Evolutionary conservation across 2,888 invertebrate genomes (phyloP), one percentile per base, ranked within the genome.

Genomic region (Belgica antarctica): DNA sequence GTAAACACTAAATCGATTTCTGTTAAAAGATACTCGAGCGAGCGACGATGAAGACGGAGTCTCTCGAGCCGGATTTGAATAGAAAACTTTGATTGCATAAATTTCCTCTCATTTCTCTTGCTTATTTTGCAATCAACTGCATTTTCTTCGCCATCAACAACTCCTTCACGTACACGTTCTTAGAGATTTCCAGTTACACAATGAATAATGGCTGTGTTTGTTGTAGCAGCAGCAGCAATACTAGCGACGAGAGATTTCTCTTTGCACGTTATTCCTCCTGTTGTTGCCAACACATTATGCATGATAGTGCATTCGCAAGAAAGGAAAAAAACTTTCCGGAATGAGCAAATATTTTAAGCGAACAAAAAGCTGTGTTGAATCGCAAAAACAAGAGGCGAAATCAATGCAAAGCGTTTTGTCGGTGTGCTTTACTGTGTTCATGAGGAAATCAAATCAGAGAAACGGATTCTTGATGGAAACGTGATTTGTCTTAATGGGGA

Each of bases 61-160:
- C 52, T 22, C n/a, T 2, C 52, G 22, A 52, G 22, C 52, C 8
- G 5, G 52, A 52, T 52, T 52, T 52, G 52, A 52, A 52, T 52
- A n/a, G 5, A 17, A 52, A 52, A 52, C 52, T 52, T 22, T 59
- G 59, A 59, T 59, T 59, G 59, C 25, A 25, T 59, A 25, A 59
- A 24, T 59, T 59, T 59, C n/a, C 59, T 59, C 27, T 25, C 25
- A 59, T 25, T 59, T 25, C 27, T 59, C 25, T 27, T 59, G 59
- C 27, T 59, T 59, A 59, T 59, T 24, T 59, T 27, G 59, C 59
- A 59, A 59, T 59, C 59, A 59, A 27, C 52, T 59, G 59, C 27
- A 24, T 59, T 59, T 12, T 17, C 52, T 46, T n/a, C 15, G 4
- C 46, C 46, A 46, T 46, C 46, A 7, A 46, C 7, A 46, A 46